These are phyloP conservation scores for Anastrepha obliqua DNA, from an alignment of 1,140 invertebrate species.

Conservation along the genomic window DNA sequence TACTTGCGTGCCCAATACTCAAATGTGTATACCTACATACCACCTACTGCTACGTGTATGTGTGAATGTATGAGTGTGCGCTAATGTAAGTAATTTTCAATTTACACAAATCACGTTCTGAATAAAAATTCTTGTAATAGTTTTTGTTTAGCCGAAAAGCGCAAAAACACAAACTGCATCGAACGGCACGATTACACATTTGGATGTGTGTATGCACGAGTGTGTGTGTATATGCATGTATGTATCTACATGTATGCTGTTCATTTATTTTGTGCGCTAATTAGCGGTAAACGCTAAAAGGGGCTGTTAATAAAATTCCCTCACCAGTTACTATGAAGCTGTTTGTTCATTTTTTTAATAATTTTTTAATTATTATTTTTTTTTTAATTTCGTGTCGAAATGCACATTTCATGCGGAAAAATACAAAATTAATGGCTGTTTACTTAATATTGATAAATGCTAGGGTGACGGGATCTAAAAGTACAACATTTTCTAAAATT, in stretches of 20 bases:
- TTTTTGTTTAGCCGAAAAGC: neutral
- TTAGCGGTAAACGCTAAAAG: constrained; percentile 31
- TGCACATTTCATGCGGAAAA: neutral
- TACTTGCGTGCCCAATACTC: neutral
- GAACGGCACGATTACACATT: neutral
- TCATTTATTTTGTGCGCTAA: neutral
- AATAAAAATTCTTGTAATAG: constrained; percentile 33
- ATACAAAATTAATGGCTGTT: too few species aligned
- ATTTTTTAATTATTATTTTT: neutral
- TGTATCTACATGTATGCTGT: neutral
- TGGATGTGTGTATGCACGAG: neutral
- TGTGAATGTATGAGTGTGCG: neutral
- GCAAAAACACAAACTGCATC: neutral
- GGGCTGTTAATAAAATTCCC: constrained; percentile 10
- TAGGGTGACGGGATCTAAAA: too few species aligned
- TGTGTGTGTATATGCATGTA: neutral
- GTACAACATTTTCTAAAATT: too few species aligned
- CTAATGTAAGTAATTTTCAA: neutral
- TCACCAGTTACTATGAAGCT: neutral
- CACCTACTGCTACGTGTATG: neutral
- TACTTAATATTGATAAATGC: too few species aligned
- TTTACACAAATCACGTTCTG: constrained; percentile 10
- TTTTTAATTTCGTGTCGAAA: constrained; percentile 17
- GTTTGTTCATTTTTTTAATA: neutral
- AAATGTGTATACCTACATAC: neutral